Percentiles rank a stretch among this genome's conserved stretches.
Evolutionary conservation across 2,113 vertebrate genomes (phyloP).

Genomic region (Glareola pratincola): DNA sequence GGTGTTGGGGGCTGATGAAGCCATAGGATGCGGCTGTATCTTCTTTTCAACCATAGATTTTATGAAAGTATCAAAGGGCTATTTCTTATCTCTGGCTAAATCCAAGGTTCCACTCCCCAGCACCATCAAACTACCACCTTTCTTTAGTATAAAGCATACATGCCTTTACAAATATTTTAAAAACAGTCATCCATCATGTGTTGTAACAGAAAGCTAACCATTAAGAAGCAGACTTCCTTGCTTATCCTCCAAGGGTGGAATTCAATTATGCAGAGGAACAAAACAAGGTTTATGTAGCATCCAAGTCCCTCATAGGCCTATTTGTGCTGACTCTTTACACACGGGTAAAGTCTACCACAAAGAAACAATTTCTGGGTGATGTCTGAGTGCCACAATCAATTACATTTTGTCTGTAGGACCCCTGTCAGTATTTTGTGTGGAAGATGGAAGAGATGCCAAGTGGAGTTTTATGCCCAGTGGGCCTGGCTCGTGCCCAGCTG

Average conservation of each 20-base stretch:
- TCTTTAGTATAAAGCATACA: not conserved
- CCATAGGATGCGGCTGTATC: not conserved
- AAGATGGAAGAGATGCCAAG: constrained; percentile 1
- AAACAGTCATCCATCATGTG: not conserved
- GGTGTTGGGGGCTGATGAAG: not conserved
- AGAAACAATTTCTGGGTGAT: not conserved
- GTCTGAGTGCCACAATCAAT: not conserved
- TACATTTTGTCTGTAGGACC: constrained; percentile 3
- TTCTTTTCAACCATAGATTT: not conserved
- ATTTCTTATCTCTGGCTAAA: constrained; percentile 13
- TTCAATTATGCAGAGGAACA: not conserved
- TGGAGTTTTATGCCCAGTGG: constrained; percentile 9
- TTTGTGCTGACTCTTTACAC: not conserved
- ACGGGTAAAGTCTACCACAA: not conserved
- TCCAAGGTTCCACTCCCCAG: not conserved
- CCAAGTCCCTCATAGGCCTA: not conserved
- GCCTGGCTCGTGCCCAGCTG: not conserved
- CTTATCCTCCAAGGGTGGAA: constrained; percentile 8
- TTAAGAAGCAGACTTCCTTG: not conserved
- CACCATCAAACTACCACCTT: not conserved
- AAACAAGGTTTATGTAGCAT: constrained; percentile 8
- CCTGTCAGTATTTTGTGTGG: not conserved
- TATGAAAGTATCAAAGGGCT: not conserved
- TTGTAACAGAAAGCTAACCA: constrained; percentile 8
- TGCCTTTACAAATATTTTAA: not conserved